Base-by-base conservation (phyloP, 1,140 invertebrate genomes). In the Drosophila azteca region DNA sequence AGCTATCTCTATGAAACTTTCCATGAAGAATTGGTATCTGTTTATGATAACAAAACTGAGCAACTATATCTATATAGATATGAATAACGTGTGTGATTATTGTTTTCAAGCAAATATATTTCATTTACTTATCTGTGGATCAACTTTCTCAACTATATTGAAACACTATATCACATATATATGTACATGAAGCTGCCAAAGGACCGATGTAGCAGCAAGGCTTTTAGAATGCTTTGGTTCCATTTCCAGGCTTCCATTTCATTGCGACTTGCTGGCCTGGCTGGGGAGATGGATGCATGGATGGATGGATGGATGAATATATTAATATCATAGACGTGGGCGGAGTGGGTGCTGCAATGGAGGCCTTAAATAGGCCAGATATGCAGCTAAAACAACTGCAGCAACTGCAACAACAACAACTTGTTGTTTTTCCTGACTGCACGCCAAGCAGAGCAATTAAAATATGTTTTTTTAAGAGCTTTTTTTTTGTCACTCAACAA, bases 321-420 rank as follows among this genome's bases (percentile, higher is more conserved):
- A 55, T 64, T 70, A 50, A 70, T 75, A 66, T 55, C 35, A 67
- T 77, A 77, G 50, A 0, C 35, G 62, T 62, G 77, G 31, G n/a
- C 9, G 15, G 5, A 9, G 24, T 35, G 48, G 20, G 53, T 43
- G 43, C 13, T 58, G 29, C 17, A 22, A 5, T 39, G 11, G 31
- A 52, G 51, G 69, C 49, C 49, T 66, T 76, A 85, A 85, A 81
- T 77, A 75, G 77, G 77, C 64, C 77, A 85, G 65, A 71, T 75
- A 66, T 44, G 49, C 67, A 76, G 44, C 35, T 39, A 39, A 39
- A 13, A 39, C 35, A 3, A 13, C 11, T 39, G 52, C 17, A 20
- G 17, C 17, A 20, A 20, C n/a, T n/a, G n/a, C 65, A 58, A 58
- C 26, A 69, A 69, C 45, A 69, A 70, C 65, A 41, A 70, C 67